Evolutionary conservation across 1,140 invertebrate genomes (phyloP).

Genomic region (roundworm (Caenorhabditis elegans)): WBcel235 BX284603.4:9954501-9955000

Average conservation of each 20-base stretch:
- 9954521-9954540: too few species aligned
- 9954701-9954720: conserved; percentile 99
- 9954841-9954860: conserved; percentile 79
- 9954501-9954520: conserved; percentile 28
- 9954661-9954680: conserved; percentile 96
- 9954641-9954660: conserved; percentile 85
- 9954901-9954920: conserved; percentile 68
- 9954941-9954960: conserved; percentile 97
- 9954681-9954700: conserved; percentile 95
- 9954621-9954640: conserved; percentile 86
- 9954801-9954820: conserved; percentile 81
- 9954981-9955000: conserved; percentile 91
- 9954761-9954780: conserved; percentile 88
- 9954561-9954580: conserved; percentile 70
- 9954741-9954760: conserved; percentile 71
- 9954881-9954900: conserved; percentile 67
- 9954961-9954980: conserved; percentile 94
- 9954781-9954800: conserved; percentile 91
- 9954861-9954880: conserved; percentile 90
- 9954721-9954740: conserved; percentile 70
- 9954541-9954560: too few species aligned
- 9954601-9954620: conserved; percentile 98
- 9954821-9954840: conserved; percentile 86
- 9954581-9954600: conserved; percentile 97
- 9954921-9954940: conserved; percentile 77